These are phyloP conservation scores for Ophthalmolycus amberensis DNA, from an alignment of 2,113 vertebrate species.

Conservation along the genomic window DNA sequence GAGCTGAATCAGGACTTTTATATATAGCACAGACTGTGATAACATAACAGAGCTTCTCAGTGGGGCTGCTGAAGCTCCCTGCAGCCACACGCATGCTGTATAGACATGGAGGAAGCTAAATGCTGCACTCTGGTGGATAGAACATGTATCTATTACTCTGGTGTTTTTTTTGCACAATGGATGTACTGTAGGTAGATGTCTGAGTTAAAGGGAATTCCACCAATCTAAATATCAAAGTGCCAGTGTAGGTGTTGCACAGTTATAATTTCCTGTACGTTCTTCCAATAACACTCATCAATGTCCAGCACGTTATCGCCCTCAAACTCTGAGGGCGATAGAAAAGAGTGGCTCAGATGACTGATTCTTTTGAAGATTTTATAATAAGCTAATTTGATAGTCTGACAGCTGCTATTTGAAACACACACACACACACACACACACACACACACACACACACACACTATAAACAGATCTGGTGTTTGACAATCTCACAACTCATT, in stretches of 20 bases:
- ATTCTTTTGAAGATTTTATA: slow-evolving; percentile 4
- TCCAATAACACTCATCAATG: background rate
- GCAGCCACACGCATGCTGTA: slow-evolving; percentile 23
- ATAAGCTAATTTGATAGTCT: background rate
- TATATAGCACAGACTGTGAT: slow-evolving; percentile 72
- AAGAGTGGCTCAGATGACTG: background rate
- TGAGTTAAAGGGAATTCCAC: background rate
- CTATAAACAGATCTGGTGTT: too few relatives aligned
- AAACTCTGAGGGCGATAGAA: too few relatives aligned
- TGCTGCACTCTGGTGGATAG: slow-evolving; percentile 73
- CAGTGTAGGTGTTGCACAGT: background rate
- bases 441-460: too few relatives aligned
- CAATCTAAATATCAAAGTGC: background rate
- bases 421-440: background rate
- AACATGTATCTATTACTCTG: background rate
- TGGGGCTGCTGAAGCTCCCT: slow-evolving; percentile 54
- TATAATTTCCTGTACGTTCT: background rate
- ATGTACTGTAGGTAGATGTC: background rate
- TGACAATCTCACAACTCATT: too few relatives aligned
- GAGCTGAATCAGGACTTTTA: slow-evolving; percentile 76
- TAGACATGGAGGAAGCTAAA: slow-evolving; percentile 7
- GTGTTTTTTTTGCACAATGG: background rate
- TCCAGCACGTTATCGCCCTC: background rate
- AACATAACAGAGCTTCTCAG: slow-evolving; percentile 58
- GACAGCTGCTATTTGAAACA: slow-evolving; percentile 5